Evolutionary conservation across 1,140 invertebrate genomes (phyloP), one percentile per base, ranked within the genome.

Genomic region (Cataglyphis hispanica): DNA sequence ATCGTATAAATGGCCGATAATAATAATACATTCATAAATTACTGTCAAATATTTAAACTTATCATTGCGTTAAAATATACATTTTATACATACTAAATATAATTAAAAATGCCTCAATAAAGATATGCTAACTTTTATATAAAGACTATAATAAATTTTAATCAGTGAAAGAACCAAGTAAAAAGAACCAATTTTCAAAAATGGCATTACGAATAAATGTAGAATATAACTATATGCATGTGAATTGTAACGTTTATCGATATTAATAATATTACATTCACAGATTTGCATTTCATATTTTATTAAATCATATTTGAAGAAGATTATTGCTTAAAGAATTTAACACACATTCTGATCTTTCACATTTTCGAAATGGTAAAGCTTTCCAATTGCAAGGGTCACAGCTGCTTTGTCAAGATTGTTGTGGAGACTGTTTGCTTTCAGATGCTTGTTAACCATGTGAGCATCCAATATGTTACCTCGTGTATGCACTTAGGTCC

Each of bases 361-460:
- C n/a, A 2, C 10, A 8, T n/a, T 85, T 53, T 31, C 40, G 50
- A 37, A 58, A 83, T 77, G 66, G 13, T 27, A 22, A 61, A 56
- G 40, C 50, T 50, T 6, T 2, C 37, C 31, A 61, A 60, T 78
- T 76, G 31, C 58, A 34, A 70, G 56, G 61, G 61, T 75, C 58
- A 61, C 60, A 60, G 34, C 75, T 81, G 66, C 87, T 85, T 88
- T 87, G 85, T 90, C 87, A 85, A 91, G 75, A 84, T 84, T 90
- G 85, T 87, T 86, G 86, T 86, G 84, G 84, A 87, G 84, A 81
- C 46, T 91, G 89, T 90, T 91, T 90, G 86, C 70, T 90, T n/a
- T n/a, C 90, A 91, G 87, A 87, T 89, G 88, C 90, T 91, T 91
- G 90, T 91, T 91, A 91, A 90, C 88, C 85, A 83, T 84, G 78